Percentiles rank a stretch among this genome's conserved stretches.
Conservation (phyloP, 1,140 invertebrate species). For the Rhynchophorus ferrugineus region DNA sequence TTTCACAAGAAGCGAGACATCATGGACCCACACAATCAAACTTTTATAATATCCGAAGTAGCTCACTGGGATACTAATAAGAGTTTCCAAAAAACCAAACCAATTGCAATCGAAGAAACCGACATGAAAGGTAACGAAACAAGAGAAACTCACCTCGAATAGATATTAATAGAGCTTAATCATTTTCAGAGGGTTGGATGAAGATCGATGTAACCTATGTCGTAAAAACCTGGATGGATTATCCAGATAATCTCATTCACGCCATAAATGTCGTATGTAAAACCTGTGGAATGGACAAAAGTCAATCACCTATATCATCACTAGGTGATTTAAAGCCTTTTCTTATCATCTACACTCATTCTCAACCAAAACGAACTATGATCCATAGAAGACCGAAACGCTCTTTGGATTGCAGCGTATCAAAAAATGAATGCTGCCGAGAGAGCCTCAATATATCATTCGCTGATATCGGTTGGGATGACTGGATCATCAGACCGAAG, state of each 20-base stretch:
- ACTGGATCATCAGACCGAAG: conserved; percentile 75
- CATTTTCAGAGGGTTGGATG: conserved; percentile 65
- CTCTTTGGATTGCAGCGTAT: conserved; percentile 60
- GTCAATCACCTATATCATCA: conserved; percentile 53
- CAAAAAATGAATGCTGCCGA: conserved; percentile 70
- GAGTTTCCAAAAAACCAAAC: conserved; percentile 62
- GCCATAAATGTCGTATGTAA: conserved; percentile 67
- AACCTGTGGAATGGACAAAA: conserved; percentile 60
- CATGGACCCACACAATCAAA: conserved; percentile 54
- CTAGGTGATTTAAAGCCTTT: conserved; percentile 61
- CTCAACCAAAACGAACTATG: conserved; percentile 41
- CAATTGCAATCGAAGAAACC: conserved; percentile 66
- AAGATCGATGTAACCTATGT: conserved; percentile 66
- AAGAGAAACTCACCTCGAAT: background rate
- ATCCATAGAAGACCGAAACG: conserved; percentile 51
- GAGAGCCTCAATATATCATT: conserved; percentile 77
- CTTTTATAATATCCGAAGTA: conserved; percentile 71
- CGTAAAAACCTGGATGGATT: conserved; percentile 64
- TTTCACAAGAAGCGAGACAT: conserved; percentile 62
- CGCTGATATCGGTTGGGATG: conserved; percentile 75
- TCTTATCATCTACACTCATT: conserved; percentile 62
- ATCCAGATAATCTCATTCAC: conserved; percentile 51
- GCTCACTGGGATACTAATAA: conserved; percentile 63
- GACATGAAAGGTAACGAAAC: conserved; percentile 49
- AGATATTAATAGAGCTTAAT: background rate